Conservation (phyloP, 2,797 vertebrate species). For the Falco rusticolus region DNA sequence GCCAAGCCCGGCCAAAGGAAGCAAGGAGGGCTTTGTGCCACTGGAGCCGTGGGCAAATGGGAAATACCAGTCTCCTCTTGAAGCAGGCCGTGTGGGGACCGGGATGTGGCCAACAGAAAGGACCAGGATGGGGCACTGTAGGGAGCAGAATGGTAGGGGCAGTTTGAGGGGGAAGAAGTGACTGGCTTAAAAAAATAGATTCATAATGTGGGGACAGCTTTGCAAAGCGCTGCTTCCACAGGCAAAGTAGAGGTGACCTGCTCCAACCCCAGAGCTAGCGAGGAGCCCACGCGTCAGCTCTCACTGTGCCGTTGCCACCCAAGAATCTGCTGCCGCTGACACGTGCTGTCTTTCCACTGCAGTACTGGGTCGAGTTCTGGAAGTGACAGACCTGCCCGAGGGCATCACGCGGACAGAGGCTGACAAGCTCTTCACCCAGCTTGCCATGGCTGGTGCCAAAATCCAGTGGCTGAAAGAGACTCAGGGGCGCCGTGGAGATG, state of each 20-base stretch:
- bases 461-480: slow-evolving; percentile 99
- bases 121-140: neutral
- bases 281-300: neutral
- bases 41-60: neutral
- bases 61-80: neutral
- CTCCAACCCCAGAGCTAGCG: neutral
- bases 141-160: neutral
- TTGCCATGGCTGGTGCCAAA: slow-evolving; percentile 95
- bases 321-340: neutral
- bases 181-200: accelerated
- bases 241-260: neutral
- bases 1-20: neutral
- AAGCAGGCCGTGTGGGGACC: neutral
- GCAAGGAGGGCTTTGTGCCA: neutral
- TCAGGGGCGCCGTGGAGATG: slow-evolving; percentile 83
- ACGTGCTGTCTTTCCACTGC: neutral
- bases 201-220: neutral
- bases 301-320: neutral
- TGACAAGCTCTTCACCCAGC: slow-evolving; percentile 96
- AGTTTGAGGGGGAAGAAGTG: neutral
- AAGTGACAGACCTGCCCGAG: slow-evolving; percentile 96
- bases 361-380: slow-evolving; percentile 95
- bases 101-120: accelerated
- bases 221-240: neutral
- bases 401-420: slow-evolving; percentile 95